Percentiles rank a stretch among this genome's conserved stretches.
phyloP scores from a whole-genome alignment of 2,797 vertebrate genomes.

The Chaenodraco wilsoni region DNA sequence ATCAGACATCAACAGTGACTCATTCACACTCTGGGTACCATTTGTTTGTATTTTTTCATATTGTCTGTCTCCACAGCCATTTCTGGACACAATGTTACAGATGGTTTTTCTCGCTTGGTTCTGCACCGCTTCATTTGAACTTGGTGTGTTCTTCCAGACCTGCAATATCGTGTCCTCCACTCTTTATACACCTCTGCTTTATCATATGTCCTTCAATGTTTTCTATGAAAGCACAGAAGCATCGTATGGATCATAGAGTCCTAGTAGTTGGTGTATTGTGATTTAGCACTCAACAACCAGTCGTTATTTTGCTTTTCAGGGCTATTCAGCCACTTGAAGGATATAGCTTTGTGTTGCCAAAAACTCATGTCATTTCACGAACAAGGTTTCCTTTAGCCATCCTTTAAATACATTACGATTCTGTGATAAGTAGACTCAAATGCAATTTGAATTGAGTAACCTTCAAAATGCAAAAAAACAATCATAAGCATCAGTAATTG shows the following conservation, averaged over 20 bases:
- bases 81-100: conserved; percentile 3
- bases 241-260: too few relatives aligned
- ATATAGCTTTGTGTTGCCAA: conserved; percentile 1
- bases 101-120: conserved; percentile 9
- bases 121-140: conserved; percentile 11
- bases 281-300: background rate
- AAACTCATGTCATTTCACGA: conserved; percentile 3
- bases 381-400: background rate
- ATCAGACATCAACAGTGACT: conserved; percentile 51
- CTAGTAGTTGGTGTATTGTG: background rate
- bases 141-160: background rate
- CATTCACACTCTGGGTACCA: conserved; percentile 28
- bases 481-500: background rate
- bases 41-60: conserved; percentile 6
- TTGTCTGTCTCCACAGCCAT: conserved; percentile 7
- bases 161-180: background rate
- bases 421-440: background rate
- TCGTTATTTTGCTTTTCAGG: background rate
- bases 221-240: background rate
- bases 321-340: background rate
- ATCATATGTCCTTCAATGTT: background rate
- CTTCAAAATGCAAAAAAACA: background rate
- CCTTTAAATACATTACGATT: background rate
- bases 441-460: too few relatives aligned
- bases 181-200: background rate